Base-by-base conservation (phyloP, 53 echinoderm and acorn worm species). In the Echinometra lucunter region DNA sequence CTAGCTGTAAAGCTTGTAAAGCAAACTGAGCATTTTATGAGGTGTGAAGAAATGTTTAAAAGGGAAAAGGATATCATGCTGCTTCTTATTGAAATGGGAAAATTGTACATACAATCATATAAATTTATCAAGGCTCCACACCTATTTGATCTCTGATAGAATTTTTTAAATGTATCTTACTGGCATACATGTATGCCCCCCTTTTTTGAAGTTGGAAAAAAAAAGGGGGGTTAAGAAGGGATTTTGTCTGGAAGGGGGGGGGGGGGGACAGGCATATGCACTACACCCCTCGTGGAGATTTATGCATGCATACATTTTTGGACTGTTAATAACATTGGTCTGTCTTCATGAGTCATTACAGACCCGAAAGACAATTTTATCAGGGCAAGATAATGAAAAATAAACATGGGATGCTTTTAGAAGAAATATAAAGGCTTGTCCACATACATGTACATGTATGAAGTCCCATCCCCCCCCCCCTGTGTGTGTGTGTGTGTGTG, bases 41-140 rank as follows among this genome's bases (percentile, higher is more conserved):
- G 78, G 78, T 78, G 78, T 78, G 78, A 78, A 78, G 78, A 38
- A 23, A 23, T 78, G 78, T 78, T 78, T 78, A 21, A 42, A 78
- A 78, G 38, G 40, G 38, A 78, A 78, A 78, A 42, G 78, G 78
- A 78, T 78, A 78, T 42, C 78, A 78, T 78, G 78, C 78, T 78
- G 78, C 28, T 78, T 42, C 78, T 78, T 78, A 78, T 78, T 78
- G 78, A 78, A 78, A 40, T 23, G 3, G 19, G 78, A 38, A 38
- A 30, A 15, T 21, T 40, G 42, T 35, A 42, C 78, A 35, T 42
- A 40, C 19, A 42, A 21, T 40, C 21, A 42, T 78, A 78, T 42
- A 75, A 40, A 40, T 32, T 75, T 78, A 38, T 78, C 15, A n/a
- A 32, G 16, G 35, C 72, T 34, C n/a, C 0, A 70, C 30, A 70